Conservation (phyloP, 2,797 vertebrate genomes). For the Australoheros facetus region DNA sequence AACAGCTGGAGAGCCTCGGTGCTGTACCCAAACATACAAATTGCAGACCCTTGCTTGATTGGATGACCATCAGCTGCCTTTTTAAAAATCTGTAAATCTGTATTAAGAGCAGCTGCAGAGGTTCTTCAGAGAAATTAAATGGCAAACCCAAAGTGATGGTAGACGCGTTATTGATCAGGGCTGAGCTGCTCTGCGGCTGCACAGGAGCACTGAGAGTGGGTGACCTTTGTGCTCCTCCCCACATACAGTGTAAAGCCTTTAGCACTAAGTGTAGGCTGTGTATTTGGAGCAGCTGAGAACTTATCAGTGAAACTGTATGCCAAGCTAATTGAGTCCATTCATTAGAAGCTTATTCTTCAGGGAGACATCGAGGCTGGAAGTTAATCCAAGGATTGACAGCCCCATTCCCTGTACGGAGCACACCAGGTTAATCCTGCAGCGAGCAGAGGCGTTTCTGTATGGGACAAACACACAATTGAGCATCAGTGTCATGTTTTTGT, state of each 20-base stretch:
- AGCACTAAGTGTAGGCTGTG: neutral
- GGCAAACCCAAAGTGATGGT: neutral
- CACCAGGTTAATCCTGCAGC: conserved; percentile 1
- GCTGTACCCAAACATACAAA: no score
- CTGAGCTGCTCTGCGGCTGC: neutral
- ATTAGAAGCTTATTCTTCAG: neutral
- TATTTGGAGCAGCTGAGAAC: neutral
- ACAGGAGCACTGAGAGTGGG: neutral
- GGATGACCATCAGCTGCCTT: neutral
- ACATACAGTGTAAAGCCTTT: neutral
- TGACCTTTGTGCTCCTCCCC: neutral
- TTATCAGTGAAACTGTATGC: neutral
- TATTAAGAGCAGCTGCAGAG: neutral
- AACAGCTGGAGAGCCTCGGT: neutral
- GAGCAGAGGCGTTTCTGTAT: neutral
- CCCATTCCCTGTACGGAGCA: neutral
- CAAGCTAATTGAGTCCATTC: neutral
- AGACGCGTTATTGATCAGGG: neutral
- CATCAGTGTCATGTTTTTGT: conserved; percentile 5
- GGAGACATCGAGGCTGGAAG: neutral
- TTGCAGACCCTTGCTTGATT: neutral
- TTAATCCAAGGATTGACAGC: conserved; percentile 1
- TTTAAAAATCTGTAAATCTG: neutral
- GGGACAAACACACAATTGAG: neutral
- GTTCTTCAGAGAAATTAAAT: neutral